Percentiles rank a stretch among this genome's conserved stretches.
These are phyloP conservation scores for Enteromius fasciolatus DNA, from an alignment of 2,797 vertebrate species.

Conservation along the genomic window DNA sequence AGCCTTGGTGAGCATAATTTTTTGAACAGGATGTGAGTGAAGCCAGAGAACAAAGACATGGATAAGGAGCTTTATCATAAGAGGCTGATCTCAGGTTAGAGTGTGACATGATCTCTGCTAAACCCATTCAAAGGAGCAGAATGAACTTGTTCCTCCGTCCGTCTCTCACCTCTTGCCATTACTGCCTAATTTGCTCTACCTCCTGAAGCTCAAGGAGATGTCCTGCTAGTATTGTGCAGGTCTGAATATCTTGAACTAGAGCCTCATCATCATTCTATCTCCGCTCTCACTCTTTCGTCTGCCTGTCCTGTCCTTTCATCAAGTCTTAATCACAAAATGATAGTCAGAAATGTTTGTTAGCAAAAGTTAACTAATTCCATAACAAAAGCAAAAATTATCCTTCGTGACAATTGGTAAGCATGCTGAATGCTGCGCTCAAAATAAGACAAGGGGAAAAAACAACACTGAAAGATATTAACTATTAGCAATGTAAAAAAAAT, in stretches of 20 bases:
- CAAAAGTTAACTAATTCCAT: background rate
- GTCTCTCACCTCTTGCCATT: constrained; percentile 6
- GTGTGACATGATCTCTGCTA: background rate
- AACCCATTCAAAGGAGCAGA: constrained; percentile 11
- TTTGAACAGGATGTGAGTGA: background rate
- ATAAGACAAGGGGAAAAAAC: background rate
- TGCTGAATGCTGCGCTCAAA: background rate
- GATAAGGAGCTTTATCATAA: background rate
- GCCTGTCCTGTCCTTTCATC: background rate
- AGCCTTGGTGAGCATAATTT: background rate
- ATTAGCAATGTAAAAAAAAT: background rate
- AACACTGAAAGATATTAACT: background rate
- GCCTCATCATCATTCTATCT: background rate
- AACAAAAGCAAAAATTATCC: background rate
- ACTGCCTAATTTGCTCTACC: constrained; percentile 7
- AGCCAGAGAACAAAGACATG: constrained; percentile 2
- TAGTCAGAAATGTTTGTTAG: background rate
- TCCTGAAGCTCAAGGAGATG: background rate
- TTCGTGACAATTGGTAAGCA: background rate
- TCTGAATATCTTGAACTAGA: background rate
- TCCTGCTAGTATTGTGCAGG: background rate
- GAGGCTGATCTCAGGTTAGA: constrained; percentile 2
- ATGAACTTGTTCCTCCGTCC: background rate
- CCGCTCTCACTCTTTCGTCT: background rate
- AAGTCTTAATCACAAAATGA: background rate